Evolutionary conservation across 1,140 invertebrate species (phyloP).

Genomic region (Telenomus remus): DNA sequence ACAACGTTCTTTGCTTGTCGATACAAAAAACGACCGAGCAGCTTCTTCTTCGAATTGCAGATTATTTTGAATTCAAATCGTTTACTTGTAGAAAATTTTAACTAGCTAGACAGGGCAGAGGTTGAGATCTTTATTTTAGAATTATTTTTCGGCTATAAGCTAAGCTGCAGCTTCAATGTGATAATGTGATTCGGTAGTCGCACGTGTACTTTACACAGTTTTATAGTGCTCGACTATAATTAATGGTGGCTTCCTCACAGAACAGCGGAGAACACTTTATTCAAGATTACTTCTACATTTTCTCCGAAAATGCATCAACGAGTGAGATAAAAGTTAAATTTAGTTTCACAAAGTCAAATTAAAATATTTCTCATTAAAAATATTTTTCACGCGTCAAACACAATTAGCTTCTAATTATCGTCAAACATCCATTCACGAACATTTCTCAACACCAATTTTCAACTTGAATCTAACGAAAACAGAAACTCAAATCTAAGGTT

Average conservation of each 20-base stretch:
- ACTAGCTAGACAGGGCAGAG: too few species aligned
- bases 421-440: too few species aligned
- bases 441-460: too few species aligned
- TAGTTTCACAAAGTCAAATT: too few species aligned
- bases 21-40: neutral
- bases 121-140: neutral
- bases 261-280: conserved; percentile 3
- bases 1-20: neutral
- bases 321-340: neutral
- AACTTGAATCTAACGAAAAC: too few species aligned
- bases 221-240: conserved; percentile 1
- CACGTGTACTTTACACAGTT: conserved; percentile 1
- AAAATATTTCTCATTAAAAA: too few species aligned
- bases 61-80: too few species aligned
- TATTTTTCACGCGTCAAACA: too few species aligned
- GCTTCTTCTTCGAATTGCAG: too few species aligned
- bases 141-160: neutral
- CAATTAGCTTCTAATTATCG: too few species aligned
- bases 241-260: neutral
- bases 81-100: too few species aligned
- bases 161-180: neutral
- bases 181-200: neutral
- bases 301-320: conserved; percentile 1
- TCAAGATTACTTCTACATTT: conserved; percentile 3
- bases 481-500: too few species aligned